Conservation (phyloP, 2,113 vertebrate species). For the Pelodiscus sinensis region DNA sequence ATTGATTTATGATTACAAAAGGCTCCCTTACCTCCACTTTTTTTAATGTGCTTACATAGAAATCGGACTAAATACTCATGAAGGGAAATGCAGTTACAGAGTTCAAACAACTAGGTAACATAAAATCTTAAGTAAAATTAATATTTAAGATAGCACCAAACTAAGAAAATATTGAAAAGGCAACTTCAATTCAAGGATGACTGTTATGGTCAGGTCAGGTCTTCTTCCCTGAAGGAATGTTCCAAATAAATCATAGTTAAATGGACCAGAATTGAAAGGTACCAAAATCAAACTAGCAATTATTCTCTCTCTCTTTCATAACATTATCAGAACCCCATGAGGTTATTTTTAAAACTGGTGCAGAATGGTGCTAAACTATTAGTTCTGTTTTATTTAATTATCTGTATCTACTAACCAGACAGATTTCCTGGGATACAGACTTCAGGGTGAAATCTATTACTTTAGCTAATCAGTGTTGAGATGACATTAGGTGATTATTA, state of each 20-base stretch:
- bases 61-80: background rate
- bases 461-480: background rate
- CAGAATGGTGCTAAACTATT: background rate
- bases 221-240: background rate
- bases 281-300: background rate
- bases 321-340: constrained; percentile 24
- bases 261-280: background rate
- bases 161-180: background rate
- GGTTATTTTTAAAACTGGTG: background rate
- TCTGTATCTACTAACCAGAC: constrained; percentile 26
- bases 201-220: background rate
- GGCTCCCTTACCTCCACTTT: background rate
- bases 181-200: background rate
- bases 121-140: background rate
- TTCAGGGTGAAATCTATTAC: background rate
- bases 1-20: background rate
- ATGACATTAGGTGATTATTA: background rate
- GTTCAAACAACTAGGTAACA: background rate
- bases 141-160: background rate
- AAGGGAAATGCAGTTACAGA: background rate
- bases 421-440: background rate
- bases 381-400: background rate
- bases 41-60: background rate
- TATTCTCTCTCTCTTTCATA: constrained; percentile 6
- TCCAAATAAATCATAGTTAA: background rate